Evolutionary conservation across 2,888 invertebrate genomes (phyloP).

Genomic region (Rhingia campestris): DNA sequence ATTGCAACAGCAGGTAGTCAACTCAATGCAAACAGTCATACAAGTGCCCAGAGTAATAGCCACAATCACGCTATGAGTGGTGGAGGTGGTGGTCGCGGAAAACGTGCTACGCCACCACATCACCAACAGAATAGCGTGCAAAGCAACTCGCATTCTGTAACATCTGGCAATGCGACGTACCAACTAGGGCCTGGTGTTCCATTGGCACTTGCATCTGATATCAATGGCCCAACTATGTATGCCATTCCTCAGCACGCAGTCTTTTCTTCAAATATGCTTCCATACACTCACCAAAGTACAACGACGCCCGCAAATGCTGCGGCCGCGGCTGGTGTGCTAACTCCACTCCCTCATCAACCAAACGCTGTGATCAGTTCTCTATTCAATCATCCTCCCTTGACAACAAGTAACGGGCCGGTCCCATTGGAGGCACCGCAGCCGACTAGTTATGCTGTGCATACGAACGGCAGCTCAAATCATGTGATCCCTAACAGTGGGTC

Average conservation of each 20-base stretch:
- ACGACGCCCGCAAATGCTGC: constrained; percentile 76
- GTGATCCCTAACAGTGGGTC: constrained; percentile 70
- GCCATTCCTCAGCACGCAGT: constrained; percentile 82
- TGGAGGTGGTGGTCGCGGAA: constrained; percentile 78
- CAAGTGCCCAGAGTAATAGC: constrained; percentile 73
- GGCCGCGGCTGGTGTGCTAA: constrained; percentile 77
- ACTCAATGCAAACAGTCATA: constrained; percentile 69
- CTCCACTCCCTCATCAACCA: constrained; percentile 78
- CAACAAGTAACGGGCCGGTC: constrained; percentile 72
- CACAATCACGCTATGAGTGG: constrained; percentile 75
- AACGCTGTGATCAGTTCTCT: constrained; percentile 81
- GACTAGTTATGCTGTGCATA: constrained; percentile 70
- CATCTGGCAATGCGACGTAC: constrained; percentile 78
- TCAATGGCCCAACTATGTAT: constrained; percentile 80
- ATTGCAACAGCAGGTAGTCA: constrained; percentile 69
- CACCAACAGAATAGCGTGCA: constrained; percentile 75
- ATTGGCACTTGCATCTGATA: constrained; percentile 75
- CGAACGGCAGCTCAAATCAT: constrained; percentile 73
- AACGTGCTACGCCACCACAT: constrained; percentile 79
- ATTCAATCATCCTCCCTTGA: constrained; percentile 76
- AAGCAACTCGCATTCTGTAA: constrained; percentile 63
- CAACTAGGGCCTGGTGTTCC: constrained; percentile 77
- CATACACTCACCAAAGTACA: constrained; percentile 79
- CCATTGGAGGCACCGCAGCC: constrained; percentile 77
- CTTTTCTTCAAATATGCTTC: constrained; percentile 82